phyloP scores from a whole-genome alignment of 2,113 vertebrate genomes.

The Gallinago jamesoni region DNA sequence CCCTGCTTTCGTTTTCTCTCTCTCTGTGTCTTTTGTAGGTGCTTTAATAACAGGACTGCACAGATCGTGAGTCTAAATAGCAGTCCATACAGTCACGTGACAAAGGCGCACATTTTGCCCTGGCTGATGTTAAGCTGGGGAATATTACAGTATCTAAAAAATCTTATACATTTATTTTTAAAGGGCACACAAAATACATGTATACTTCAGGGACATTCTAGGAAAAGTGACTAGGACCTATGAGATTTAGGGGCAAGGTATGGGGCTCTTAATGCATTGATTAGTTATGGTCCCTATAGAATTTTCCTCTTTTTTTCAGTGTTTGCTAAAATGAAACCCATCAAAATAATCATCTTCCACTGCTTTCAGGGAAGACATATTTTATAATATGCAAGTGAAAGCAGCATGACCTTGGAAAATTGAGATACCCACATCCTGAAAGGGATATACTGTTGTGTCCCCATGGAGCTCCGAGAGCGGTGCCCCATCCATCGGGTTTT shows the following conservation, averaged over 20 bases:
- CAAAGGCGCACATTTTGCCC: background rate
- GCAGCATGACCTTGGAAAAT: rapidly evolving
- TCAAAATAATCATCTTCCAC: background rate
- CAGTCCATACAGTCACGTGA: background rate
- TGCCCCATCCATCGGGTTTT: background rate
- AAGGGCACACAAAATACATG: background rate
- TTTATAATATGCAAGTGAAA: background rate
- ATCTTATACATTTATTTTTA: background rate
- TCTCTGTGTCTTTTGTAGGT: background rate
- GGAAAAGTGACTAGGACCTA: background rate
- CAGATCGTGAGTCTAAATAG: background rate
- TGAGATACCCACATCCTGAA: background rate
- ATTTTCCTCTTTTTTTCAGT: background rate
- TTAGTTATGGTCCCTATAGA: background rate
- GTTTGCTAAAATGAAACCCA: background rate
- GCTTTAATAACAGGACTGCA: background rate
- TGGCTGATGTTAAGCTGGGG: background rate
- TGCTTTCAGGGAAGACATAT: background rate
- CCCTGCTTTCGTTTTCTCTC: background rate
- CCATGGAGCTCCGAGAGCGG: background rate
- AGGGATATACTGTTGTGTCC: background rate
- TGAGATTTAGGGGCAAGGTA: background rate
- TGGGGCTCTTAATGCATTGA: background rate
- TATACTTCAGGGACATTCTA: background rate
- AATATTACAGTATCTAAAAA: background rate